These are phyloP conservation scores for Antitype chi DNA, from an alignment of 2,888 invertebrate species.

Conservation along the genomic window DNA sequence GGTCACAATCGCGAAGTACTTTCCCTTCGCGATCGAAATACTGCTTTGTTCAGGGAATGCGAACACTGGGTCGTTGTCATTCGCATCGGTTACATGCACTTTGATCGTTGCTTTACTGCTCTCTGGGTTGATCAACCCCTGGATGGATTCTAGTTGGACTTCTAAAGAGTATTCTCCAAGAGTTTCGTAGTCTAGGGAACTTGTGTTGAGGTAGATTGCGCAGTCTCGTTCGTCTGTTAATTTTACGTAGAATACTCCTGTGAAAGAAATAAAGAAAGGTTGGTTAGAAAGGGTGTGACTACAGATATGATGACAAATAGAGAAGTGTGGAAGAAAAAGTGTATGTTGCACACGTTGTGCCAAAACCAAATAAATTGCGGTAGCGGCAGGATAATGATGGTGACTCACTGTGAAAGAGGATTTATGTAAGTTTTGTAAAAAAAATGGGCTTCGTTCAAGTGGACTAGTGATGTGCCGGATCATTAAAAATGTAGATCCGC, in stretches of 20 bases:
- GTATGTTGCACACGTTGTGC: no score
- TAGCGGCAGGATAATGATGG: no score
- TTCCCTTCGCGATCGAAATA: conserved; percentile 91
- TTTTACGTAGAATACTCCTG: conserved; percentile 93
- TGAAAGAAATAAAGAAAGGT: conserved; percentile 55
- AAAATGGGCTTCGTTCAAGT: neutral
- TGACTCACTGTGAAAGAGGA: conserved; percentile 79
- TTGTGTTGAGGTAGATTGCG: conserved; percentile 93
- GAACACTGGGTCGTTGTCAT: conserved; percentile 97
- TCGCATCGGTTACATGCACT: conserved; percentile 96
- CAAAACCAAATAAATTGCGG: no score
- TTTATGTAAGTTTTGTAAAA: neutral
- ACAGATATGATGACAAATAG: no score
- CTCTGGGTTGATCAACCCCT: conserved; percentile 95
- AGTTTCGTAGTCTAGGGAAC: conserved; percentile 95
- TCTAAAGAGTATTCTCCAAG: conserved; percentile 93
- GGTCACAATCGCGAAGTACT: conserved; percentile 95
- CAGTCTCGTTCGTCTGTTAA: conserved; percentile 96
- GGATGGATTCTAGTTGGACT: conserved; percentile 94
- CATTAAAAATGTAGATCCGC: no score
- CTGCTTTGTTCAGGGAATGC: conserved; percentile 92
- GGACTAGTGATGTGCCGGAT: no score
- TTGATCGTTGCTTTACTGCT: conserved; percentile 94
- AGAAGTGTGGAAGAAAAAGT: no score
- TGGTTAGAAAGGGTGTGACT: no score